These are phyloP conservation scores for Strigamia crassipes DNA, from an alignment of 2,888 invertebrate genomes.

Conservation along the genomic window DNA sequence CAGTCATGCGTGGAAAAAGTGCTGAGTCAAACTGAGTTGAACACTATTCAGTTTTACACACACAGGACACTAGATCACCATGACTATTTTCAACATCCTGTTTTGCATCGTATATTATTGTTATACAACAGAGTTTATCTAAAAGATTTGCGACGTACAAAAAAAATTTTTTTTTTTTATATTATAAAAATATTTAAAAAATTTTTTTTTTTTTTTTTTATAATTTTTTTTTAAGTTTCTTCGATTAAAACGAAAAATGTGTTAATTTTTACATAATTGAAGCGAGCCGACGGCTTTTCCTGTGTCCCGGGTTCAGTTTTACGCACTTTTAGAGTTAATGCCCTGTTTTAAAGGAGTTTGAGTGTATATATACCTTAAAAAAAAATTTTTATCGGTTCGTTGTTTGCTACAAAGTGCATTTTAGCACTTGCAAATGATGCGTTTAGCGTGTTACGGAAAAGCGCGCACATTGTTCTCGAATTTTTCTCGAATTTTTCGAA, in stretches of 20 bases:
- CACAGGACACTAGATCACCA: constrained; percentile 39
- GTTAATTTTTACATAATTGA: constrained; percentile 3
- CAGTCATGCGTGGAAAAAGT: constrained; percentile 36
- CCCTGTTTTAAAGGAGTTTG: background rate
- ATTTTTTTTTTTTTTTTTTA: too few relatives aligned
- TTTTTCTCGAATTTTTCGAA: too few relatives aligned
- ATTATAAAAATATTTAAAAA: too few relatives aligned
- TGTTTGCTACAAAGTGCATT: background rate
- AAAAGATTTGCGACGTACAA: background rate
- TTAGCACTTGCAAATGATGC: background rate
- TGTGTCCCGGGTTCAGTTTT: background rate
- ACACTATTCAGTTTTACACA: constrained; percentile 38
- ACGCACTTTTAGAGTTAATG: constrained; percentile 4
- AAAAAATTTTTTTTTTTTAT: too few relatives aligned
- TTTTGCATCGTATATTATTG: background rate
- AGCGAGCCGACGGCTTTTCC: constrained; percentile 18
- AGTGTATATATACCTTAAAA: background rate
- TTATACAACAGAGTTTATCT: constrained; percentile 33
- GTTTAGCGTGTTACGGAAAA: background rate
- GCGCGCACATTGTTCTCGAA: too few relatives aligned
- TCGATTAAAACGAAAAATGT: background rate
- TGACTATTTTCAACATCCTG: constrained; percentile 40
- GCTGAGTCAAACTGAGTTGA: constrained; percentile 42
- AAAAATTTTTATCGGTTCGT: background rate
- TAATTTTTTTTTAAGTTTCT: background rate